Evolutionary conservation across 2,113 vertebrate genomes (phyloP), one percentile per base, ranked within the genome.

Genomic region (Aphyosemion australe): DNA sequence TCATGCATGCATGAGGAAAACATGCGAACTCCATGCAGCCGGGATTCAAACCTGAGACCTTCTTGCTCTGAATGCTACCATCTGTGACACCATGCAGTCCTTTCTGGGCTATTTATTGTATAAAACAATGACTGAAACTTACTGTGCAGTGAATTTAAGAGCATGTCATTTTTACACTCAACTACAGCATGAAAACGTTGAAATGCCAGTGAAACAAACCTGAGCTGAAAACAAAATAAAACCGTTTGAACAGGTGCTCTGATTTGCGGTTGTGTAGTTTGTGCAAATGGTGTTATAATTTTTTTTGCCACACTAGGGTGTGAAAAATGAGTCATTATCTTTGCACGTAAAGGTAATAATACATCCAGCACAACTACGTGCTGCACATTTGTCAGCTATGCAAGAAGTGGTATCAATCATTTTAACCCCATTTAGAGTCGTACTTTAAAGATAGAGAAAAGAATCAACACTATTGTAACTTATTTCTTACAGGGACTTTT

Each of bases 151-250:
- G 5, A 26, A 26, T 26, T 55, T 9, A 19, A 41, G 71, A 39
- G 57, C 58, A 65, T 76, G 50, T n/a, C 19, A 39, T 59, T 41
- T 20, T 47, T 37, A 12, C 0, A 1, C 26, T 59, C 11, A 37
- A 65, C n/a, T n/a, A 45, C 49, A 67, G 50, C 73, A 68, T 57
- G 61, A 52, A 16, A 18, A n/a, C 72, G 59, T 50, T 21, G 60
- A 14, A 47, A 12, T 2, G 2, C 61, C 9, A 11, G 43, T 56
- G 21, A 53, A 63, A 43, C 37, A 6, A 62, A 48, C 26, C 65
- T 67, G 11, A 61, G 56, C 26, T n/a, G 31, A 12, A 48, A 62
- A 45, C 1, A 6, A 68, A 78, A 78, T 73, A 80, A 70, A 85
- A 4, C 19, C 20, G 31, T 64, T 62, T 59, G 10, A 62, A 20